A percentile compares a stretch with the other conserved stretches of the same genome.
phyloP scores from a whole-genome alignment of 2,797 vertebrate genomes.

The Falco berigora region DNA sequence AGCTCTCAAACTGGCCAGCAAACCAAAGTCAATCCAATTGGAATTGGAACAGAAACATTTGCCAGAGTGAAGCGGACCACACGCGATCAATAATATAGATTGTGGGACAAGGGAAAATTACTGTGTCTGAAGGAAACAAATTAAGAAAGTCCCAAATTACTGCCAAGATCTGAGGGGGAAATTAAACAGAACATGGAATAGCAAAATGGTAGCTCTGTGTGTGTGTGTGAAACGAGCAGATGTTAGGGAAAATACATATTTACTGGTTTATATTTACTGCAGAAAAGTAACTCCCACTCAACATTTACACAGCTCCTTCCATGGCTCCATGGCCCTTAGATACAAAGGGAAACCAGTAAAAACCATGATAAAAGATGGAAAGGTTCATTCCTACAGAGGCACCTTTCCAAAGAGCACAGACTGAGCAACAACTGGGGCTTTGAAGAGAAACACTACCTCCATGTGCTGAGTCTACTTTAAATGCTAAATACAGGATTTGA shows the following conservation, averaged over 20 bases:
- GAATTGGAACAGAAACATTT: background rate
- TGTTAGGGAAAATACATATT: background rate
- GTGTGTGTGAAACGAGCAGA: background rate
- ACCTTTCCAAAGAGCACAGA: background rate
- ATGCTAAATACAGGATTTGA: background rate
- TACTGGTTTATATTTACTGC: background rate
- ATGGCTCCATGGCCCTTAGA: background rate
- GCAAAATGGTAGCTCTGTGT: background rate
- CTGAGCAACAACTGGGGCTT: background rate
- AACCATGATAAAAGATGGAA: background rate
- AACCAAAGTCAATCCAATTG: background rate
- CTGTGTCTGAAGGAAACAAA: background rate
- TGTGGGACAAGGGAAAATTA: background rate
- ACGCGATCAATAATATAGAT: constrained; percentile 36
- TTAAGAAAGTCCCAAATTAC: background rate
- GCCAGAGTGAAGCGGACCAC: background rate
- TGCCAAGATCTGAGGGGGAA: background rate
- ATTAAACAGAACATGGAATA: background rate
- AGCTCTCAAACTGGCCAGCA: constrained; percentile 3
- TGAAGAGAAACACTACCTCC: background rate
- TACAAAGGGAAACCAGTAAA: background rate
- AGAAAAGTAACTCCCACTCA: background rate
- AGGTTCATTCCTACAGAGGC: background rate
- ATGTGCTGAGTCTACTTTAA: background rate
- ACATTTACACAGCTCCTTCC: background rate